Base-by-base conservation (phyloP, 2,888 invertebrate genomes). In the Drosophila anceps region DNA sequence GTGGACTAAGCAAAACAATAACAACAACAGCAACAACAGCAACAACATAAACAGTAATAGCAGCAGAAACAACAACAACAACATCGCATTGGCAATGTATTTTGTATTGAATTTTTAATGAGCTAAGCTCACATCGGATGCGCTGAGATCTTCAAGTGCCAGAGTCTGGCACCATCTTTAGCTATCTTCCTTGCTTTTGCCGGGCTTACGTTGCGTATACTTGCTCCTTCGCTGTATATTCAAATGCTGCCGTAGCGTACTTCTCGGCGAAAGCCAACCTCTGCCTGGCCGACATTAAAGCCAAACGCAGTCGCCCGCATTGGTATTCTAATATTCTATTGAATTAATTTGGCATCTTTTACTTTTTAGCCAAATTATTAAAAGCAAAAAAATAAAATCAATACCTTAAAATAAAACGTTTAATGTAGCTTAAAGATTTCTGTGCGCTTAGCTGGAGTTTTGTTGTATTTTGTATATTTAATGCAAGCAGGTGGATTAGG, bases 101-200 rank as follows among this genome's bases (percentile, higher is more conserved):
- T 79, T 85, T 63, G 79, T 83, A 90, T 88, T 90, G 90, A 90
- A 88, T 90, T 88, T 90, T 85, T 83, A 88, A 88, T 88, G 85
- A 90, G 88, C 69, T 41, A 39, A 58, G 69, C 69, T 60, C 54
- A 33, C 48, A 50, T 43, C 33, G 46, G 27, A 59, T 29, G 27
- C 44, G 51, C 67, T 35, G 70, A 61, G 58, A 64, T 70, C 69
- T 54, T 66, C 63, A 63, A 69, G 65, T 59, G 64, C 18, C 59
- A 9, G 12, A 27, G 27, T 24, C 51, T 31, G 31, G 24, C 51
- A 13, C 5, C 54, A 6, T n/a, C n/a, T 35, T 15, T 29, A n/a
- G 39, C n/a, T n/a, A 27, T 24, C 39, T 13, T 13, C 24, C 15
- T 44, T 15, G 6, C 9, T 27, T 46, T 31, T 18, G 13, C 33